Base-by-base conservation (phyloP, 2,113 vertebrate species). In the Corvus moneduloides region DNA sequence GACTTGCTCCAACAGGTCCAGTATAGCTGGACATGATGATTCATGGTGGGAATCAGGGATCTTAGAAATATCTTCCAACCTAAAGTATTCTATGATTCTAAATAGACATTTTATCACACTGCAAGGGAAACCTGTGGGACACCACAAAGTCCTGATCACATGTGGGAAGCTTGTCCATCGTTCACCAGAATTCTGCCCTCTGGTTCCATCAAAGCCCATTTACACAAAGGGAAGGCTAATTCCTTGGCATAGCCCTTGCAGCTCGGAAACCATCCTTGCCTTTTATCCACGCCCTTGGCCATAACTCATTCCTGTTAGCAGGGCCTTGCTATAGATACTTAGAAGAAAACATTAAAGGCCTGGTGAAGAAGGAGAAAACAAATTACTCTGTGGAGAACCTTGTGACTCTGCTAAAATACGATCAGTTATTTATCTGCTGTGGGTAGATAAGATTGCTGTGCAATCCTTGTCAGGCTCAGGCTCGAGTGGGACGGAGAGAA, bases 371-470 rank as follows among this genome's bases (percentile, higher is more conserved):
- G 90, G 49, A 96, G 96, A 95, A 97, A 98, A 97, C 95, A 96
- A 97, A 98, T 97, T 72, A 95, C 93, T 97, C 91, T 96, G 91
- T 41, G 63, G 95, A 97, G 96, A 97, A 96, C 94, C 87, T 61
- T 48, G 83, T 87, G 91, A 95, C 94, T 97, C 97, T 62, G 92
- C 94, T 97, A 95, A 96, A 98, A 97, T 56, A 91, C 89, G 59
- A 84, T 86, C 96, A 96, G 97, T 97, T 97, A 96, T 96, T 97
- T 95, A 97, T 97, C 91, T 97, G 94, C 96, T 96, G 97, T 94
- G 90, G 90, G 96, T 93, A 97, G 43, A 43, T 43, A 43, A 43
- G 43, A 43, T 43, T 43, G 43, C 43, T 43, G 43, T 17, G 43
- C 43, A 97, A 96, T 96, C 93, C 84, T 92, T 64, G 82, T 69